phyloP scores from a whole-genome alignment of 2,113 vertebrate species.

The Eubucco bourcierii region DNA sequence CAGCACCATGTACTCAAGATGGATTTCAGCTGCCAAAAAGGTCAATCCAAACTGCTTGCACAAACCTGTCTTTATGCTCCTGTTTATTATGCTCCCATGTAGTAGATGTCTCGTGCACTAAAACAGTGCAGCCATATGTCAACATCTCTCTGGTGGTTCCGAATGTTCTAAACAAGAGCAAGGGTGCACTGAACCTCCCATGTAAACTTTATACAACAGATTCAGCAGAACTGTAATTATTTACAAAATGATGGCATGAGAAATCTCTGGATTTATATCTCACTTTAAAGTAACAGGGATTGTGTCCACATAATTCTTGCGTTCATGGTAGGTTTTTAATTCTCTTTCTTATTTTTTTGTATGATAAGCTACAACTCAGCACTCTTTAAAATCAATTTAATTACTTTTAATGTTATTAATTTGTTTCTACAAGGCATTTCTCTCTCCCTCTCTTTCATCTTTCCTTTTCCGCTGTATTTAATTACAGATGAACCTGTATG shows the following conservation, averaged over 20 bases:
- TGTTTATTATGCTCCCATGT: conserved; percentile 98
- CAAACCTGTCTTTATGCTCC: conserved; percentile 98
- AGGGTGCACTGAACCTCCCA: conserved; percentile 98
- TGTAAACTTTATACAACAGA: conserved; percentile 99
- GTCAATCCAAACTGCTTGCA: conserved; percentile 85
- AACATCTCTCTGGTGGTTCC: conserved; percentile 99
- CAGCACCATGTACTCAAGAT: conserved; percentile 81
- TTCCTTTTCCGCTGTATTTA: not conserved
- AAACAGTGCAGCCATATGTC: conserved; percentile 94
- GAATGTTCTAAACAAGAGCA: conserved; percentile 98
- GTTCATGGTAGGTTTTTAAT: conserved; percentile 70
- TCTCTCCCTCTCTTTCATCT: not conserved
- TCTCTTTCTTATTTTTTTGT: conserved; percentile 72
- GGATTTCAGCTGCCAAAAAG: conserved; percentile 86
- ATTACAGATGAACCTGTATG: not conserved
- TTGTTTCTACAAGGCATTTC: not conserved
- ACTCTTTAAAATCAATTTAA: conserved; percentile 2
- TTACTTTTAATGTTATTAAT: not conserved
- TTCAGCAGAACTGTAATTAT: conserved; percentile 99
- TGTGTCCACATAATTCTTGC: conserved; percentile 77
- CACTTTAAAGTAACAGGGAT: conserved; percentile 80
- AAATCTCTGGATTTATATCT: conserved; percentile 88
- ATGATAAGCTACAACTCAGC: conserved; percentile 57
- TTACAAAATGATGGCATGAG: conserved; percentile 95
- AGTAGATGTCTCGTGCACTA: conserved; percentile 91